Evolutionary conservation across 2,113 vertebrate genomes (phyloP).

Genomic region (Caracal caracal): DNA sequence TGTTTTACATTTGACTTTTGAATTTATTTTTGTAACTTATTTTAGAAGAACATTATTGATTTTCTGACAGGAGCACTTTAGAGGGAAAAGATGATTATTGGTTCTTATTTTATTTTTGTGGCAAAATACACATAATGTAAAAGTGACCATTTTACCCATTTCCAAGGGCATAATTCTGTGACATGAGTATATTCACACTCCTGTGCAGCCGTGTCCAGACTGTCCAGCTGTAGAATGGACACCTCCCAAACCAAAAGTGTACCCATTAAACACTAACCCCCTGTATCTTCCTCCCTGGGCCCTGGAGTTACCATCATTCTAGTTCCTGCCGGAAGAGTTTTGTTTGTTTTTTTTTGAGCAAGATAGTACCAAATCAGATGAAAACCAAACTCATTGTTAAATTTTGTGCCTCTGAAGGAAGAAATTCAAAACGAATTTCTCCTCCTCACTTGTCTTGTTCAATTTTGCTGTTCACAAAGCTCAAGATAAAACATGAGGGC

Average conservation of each 20-base stretch:
- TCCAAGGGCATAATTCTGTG: neutral
- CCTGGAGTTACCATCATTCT: neutral
- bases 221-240: fast-evolving
- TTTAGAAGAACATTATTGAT: neutral
- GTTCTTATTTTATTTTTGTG: neutral
- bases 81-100: neutral
- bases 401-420: neutral
- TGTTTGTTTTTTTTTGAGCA: neutral
- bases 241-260: no score
- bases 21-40: neutral
- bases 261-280: neutral
- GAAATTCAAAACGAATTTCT: neutral
- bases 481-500: neutral
- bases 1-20: neutral
- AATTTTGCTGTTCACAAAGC: neutral
- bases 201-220: no score
- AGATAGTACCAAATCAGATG: neutral
- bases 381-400: neutral
- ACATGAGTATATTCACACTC: neutral
- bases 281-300: neutral
- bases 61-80: neutral
- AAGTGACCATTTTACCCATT: neutral
- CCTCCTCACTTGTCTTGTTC: neutral
- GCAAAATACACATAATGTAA: neutral
- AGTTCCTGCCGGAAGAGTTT: neutral